Conservation (phyloP, 2,113 vertebrate species). For the Muntiacus muntjak region DNA sequence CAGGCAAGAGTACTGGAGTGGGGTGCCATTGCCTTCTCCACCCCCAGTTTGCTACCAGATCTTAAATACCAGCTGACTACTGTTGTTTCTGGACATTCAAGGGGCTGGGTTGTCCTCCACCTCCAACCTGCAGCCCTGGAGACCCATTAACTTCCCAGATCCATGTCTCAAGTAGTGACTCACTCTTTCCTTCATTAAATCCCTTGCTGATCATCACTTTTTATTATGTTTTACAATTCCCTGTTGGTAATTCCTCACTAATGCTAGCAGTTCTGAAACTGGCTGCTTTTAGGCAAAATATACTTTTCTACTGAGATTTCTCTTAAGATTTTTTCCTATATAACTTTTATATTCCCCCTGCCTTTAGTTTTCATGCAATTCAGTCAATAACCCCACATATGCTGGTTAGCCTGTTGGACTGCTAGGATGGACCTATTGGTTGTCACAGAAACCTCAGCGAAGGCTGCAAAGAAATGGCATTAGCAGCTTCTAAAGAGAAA, state of each 20-base stretch:
- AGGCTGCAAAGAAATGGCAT: conserved; percentile 58
- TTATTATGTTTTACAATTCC: neutral
- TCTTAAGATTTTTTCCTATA: neutral
- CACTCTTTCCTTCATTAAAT: neutral
- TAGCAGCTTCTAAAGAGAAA: conserved; percentile 18
- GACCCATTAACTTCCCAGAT: neutral
- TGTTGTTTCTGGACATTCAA: neutral
- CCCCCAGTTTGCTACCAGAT: neutral
- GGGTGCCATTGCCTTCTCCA: too few relatives aligned
- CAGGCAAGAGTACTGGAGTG: too few relatives aligned
- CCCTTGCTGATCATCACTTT: neutral
- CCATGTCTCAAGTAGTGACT: neutral
- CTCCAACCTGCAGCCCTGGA: neutral
- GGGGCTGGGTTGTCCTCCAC: neutral
- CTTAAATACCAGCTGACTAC: neutral
- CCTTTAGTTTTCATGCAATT: neutral
- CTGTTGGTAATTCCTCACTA: neutral
- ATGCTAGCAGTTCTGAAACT: neutral
- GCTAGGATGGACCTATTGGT: neutral
- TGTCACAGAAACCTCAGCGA: neutral
- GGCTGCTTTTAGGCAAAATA: neutral
- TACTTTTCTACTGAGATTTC: neutral
- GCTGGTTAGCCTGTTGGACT: neutral
- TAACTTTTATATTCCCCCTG: neutral
- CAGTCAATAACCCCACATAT: neutral